Evolutionary conservation across 2,888 invertebrate genomes (phyloP).

Genomic region (Psylliodes chrysocephalus): DNA sequence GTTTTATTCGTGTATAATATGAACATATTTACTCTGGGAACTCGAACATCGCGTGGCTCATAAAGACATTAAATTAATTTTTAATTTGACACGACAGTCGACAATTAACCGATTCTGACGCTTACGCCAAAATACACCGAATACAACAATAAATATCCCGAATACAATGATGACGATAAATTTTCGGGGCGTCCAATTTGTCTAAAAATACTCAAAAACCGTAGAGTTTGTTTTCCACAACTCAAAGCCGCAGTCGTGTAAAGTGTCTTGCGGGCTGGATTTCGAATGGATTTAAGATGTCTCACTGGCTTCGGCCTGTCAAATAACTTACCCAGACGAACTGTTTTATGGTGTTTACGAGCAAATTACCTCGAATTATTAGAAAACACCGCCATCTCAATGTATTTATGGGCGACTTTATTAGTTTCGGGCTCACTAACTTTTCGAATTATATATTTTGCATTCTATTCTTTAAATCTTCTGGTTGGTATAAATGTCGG

Average conservation of each 20-base stretch:
- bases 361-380: constrained; percentile 60
- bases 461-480: constrained; percentile 30
- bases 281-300: constrained; percentile 48
- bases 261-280: constrained; percentile 41
- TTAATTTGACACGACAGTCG: no score
- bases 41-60: no score
- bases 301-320: constrained; percentile 49
- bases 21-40: no score
- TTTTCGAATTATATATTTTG: constrained; percentile 43
- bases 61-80: no score
- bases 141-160: neutral
- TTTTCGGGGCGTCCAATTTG: constrained; percentile 37
- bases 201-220: constrained; percentile 40
- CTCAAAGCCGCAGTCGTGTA: constrained; percentile 40
- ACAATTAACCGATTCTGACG: no score
- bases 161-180: constrained; percentile 21
- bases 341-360: constrained; percentile 61
- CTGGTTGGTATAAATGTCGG: constrained; percentile 45
- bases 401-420: constrained; percentile 56
- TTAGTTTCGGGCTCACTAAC: constrained; percentile 46
- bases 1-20: no score
- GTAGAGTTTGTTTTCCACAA: constrained; percentile 45
- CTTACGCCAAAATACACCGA: neutral
- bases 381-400: constrained; percentile 52
- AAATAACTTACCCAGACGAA: constrained; percentile 55